Evolutionary conservation across 2,797 vertebrate genomes (phyloP).

Genomic region (Phalanger gymnotis): DNA sequence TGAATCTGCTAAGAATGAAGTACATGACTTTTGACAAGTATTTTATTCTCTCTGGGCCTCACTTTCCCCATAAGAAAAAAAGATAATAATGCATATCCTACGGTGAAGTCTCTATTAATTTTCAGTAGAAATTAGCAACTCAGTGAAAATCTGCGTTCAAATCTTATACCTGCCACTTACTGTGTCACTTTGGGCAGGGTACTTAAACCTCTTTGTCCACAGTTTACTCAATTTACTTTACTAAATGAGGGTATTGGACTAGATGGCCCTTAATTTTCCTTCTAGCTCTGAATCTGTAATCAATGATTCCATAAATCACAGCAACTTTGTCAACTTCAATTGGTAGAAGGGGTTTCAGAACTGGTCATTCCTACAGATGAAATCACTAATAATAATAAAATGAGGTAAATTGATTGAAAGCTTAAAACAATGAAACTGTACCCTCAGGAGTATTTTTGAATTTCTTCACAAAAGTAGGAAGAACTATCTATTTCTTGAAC

Average conservation of each 20-base stretch:
- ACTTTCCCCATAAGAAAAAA: background rate
- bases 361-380: background rate
- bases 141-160: background rate
- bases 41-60: background rate
- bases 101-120: background rate
- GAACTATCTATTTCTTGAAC: background rate
- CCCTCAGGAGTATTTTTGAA: constrained; percentile 5
- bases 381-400: background rate
- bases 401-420: background rate
- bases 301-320: background rate
- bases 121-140: background rate
- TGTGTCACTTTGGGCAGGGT: background rate
- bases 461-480: constrained; percentile 16
- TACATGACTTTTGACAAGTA: background rate
- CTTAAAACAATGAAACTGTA: background rate
- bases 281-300: background rate
- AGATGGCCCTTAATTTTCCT: background rate
- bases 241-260: background rate
- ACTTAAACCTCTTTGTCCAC: background rate
- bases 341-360: background rate
- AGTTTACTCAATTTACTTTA: background rate
- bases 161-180: background rate
- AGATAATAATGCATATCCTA: background rate
- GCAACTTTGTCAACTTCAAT: background rate
- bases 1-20: background rate